Evolutionary conservation across 2,888 invertebrate genomes (phyloP).

Genomic region (Eledona agricola): DNA sequence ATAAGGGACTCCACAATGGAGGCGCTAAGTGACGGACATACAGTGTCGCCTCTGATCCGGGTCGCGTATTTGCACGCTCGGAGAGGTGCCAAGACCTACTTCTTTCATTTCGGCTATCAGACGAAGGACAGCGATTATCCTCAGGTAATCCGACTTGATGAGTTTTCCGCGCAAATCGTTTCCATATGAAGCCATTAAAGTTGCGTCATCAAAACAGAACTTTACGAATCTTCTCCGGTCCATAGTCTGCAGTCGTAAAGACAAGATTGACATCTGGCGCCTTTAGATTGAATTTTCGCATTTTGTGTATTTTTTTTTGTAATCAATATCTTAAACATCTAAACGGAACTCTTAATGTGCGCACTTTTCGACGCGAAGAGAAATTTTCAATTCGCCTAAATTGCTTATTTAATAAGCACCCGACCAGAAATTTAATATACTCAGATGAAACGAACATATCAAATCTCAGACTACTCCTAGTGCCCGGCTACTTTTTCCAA

Average conservation of each 20-base stretch:
- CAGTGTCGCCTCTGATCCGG: conserved; percentile 77
- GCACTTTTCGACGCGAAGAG: too few species aligned
- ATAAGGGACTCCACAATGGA: conserved; percentile 86
- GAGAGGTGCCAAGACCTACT: conserved; percentile 76
- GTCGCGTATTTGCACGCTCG: conserved; percentile 77
- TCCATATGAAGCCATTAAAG: too few species aligned
- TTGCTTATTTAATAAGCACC: too few species aligned
- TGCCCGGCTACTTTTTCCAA: too few species aligned
- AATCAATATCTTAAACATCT: conserved; percentile 23
- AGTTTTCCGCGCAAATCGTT: too few species aligned
- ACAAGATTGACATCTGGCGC: conserved; percentile 7
- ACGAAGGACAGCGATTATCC: conserved; percentile 77
- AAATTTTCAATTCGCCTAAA: too few species aligned
- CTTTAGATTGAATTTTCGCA: conserved; percentile 15
- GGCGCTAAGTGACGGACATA: conserved; percentile 86
- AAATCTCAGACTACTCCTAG: too few species aligned
- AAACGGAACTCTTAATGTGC: conserved; percentile 6
- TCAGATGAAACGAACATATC: too few species aligned
- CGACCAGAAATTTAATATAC: too few species aligned
- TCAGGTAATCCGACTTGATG: conserved; percentile 70
- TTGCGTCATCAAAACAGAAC: conserved; percentile 8
- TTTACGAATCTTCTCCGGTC: conserved; percentile 5
- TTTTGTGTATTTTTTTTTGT: conserved; percentile 13
- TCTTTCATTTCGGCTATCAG: conserved; percentile 85
- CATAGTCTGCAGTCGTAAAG: conserved; percentile 13